Conservation (phyloP, 2,888 invertebrate genomes). For the Ophioninae sp. region DNA sequence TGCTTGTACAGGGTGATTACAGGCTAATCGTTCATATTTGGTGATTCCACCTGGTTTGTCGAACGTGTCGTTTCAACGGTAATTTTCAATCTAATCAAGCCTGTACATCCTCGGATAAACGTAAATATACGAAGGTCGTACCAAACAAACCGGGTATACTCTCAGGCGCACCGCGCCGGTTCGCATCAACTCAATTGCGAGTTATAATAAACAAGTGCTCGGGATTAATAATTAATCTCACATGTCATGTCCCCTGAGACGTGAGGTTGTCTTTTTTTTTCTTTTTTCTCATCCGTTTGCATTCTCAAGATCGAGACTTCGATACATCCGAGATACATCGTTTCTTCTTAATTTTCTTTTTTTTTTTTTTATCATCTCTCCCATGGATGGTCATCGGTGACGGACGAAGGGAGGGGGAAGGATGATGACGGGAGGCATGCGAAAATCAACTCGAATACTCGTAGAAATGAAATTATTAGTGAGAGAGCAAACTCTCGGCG, state of each 20-base stretch:
- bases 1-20: too few species aligned
- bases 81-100: too few species aligned
- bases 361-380: not conserved
- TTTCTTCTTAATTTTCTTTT: slow-evolving; percentile 13
- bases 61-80: too few species aligned
- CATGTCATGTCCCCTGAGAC: slow-evolving; percentile 7
- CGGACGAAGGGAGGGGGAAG: not conserved
- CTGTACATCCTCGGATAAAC: not conserved
- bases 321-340: not conserved
- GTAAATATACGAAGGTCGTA: not conserved
- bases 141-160: not conserved
- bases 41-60: too few species aligned
- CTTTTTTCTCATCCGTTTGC: too few species aligned
- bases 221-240: slow-evolving; percentile 33
- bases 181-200: slow-evolving; percentile 32
- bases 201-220: slow-evolving; percentile 17
- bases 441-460: slow-evolving; percentile 41
- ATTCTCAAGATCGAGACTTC: slow-evolving; percentile 6
- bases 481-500: slow-evolving; percentile 23
- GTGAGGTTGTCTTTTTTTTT: slow-evolving; percentile 12
- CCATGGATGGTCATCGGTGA: not conserved
- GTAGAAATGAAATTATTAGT: slow-evolving; percentile 21
- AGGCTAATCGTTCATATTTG: too few species aligned
- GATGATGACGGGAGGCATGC: slow-evolving; percentile 22
- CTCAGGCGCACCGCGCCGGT: not conserved